Evolutionary conservation across 1,140 invertebrate genomes (phyloP), one percentile per base, ranked within the genome.

Genomic region (Drosophila malerkotliana): DNA sequence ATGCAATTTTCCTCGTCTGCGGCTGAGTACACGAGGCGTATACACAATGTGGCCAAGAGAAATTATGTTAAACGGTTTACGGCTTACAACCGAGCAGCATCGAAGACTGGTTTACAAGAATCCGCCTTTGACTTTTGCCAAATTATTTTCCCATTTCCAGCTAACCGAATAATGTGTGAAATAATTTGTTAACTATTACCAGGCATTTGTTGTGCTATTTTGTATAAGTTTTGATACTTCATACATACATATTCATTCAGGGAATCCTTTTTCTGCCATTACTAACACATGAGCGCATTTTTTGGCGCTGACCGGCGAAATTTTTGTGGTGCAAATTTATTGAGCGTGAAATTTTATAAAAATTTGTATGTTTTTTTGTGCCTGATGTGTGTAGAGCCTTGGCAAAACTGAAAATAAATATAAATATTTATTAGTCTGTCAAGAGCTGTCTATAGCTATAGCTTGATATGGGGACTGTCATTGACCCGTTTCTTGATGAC

Each of bases 351-450:
- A 88, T 88, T 69, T 77, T 88, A 72, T 83, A 64, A 47, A 68
- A 67, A 75, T 82, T 87, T 69, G 53, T 28, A 12, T 59, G 45
- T 64, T 71, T 57, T 62, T 54, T 41, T 30, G 14, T 28, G 21
- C n/a, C 48, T 26, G 1, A 14, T 30, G 34, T 9, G 28, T 28
- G 26, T 3, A 26, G 26, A 9, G 28, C 63, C 47, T 84, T 72
- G 67, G 82, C 78, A 67, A 73, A 88, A 88, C 78, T 83, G 72
- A 83, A 87, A 87, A 83, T 83, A 88, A 87, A 87, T 82, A 87
- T 88, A 87, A 87, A 87, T 87, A 87, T 87, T 87, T 87, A 87
- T 83, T 76, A 79, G 82, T 71, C 61, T 18, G 56, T 61, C 52
- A 58, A 67, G 63, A 71, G 64, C 51, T 54, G 10, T 63, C 53